Evolutionary conservation across 2,113 vertebrate genomes (phyloP).

Genomic region (Anoura caudifer): DNA sequence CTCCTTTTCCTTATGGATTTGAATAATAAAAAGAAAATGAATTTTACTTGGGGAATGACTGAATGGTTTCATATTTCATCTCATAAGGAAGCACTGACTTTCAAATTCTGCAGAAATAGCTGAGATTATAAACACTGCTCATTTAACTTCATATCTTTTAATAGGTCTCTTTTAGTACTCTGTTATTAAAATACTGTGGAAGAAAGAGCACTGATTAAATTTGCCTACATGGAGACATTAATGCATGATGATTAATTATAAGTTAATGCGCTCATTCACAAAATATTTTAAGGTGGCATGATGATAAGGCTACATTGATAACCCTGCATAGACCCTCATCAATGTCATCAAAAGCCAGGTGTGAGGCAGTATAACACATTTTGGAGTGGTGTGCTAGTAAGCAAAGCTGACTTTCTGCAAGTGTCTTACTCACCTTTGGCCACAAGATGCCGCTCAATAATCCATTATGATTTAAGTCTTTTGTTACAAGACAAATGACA

Average conservation of each 20-base stretch:
- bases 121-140: slow-evolving; percentile 68
- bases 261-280: slow-evolving; percentile 63
- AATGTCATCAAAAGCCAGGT: slow-evolving; percentile 69
- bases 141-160: slow-evolving; percentile 67
- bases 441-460: slow-evolving; percentile 85
- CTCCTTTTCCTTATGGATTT: neutral
- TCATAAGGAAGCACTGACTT: slow-evolving; percentile 59
- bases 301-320: slow-evolving; percentile 61
- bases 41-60: slow-evolving; percentile 41
- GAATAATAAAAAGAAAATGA: slow-evolving; percentile 54
- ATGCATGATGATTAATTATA: slow-evolving; percentile 76
- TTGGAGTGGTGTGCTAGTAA: slow-evolving; percentile 15
- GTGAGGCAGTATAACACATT: slow-evolving; percentile 49
- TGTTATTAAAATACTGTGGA: slow-evolving; percentile 80
- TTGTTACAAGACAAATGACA: slow-evolving; percentile 60
- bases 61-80: slow-evolving; percentile 59
- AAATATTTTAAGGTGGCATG: slow-evolving; percentile 70
- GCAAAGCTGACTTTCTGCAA: neutral
- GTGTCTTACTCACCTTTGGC: slow-evolving; percentile 61
- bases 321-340: slow-evolving; percentile 58
- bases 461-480: slow-evolving; percentile 75
- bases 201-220: slow-evolving; percentile 78
- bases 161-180: slow-evolving; percentile 65
- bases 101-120: slow-evolving; percentile 26
- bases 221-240: slow-evolving; percentile 71